phyloP scores from a whole-genome alignment of 1,140 invertebrate species.

The Eriosoma lanigerum region DNA sequence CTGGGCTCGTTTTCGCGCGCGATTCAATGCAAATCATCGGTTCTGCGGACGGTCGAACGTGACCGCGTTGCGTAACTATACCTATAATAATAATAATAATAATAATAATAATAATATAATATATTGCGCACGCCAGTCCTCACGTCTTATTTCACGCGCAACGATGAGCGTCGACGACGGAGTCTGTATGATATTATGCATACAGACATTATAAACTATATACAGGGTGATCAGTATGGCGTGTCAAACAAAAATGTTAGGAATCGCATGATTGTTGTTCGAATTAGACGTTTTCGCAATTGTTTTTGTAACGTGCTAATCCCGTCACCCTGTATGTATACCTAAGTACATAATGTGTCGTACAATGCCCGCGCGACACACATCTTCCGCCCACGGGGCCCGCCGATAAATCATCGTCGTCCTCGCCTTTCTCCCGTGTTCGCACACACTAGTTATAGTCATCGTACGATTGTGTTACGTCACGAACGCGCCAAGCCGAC shows the following conservation, averaged over 20 bases:
- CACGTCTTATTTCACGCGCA: background rate
- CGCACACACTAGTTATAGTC: background rate
- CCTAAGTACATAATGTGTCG: background rate
- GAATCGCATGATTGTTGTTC: no score
- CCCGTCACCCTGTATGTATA: no score
- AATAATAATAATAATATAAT: no score
- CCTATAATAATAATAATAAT: no score
- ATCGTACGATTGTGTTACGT: background rate
- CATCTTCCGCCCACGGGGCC: constrained; percentile 47
- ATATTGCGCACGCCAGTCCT: background rate
- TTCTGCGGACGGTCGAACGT: background rate
- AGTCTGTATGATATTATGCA: background rate
- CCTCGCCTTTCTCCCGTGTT: constrained; percentile 22
- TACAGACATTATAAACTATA: no score
- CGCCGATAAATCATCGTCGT: constrained; percentile 18
- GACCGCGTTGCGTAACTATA: constrained; percentile 29
- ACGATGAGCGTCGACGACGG: background rate
- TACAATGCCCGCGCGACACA: background rate
- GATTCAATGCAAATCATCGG: constrained; percentile 42
- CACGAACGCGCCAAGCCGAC: background rate
- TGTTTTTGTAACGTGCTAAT: no score
- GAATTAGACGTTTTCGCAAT: no score
- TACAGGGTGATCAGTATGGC: no score
- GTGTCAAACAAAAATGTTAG: no score
- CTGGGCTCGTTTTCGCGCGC: constrained; percentile 24